Conservation (phyloP, 2,797 vertebrate species). For the Meda fulgida region DNA sequence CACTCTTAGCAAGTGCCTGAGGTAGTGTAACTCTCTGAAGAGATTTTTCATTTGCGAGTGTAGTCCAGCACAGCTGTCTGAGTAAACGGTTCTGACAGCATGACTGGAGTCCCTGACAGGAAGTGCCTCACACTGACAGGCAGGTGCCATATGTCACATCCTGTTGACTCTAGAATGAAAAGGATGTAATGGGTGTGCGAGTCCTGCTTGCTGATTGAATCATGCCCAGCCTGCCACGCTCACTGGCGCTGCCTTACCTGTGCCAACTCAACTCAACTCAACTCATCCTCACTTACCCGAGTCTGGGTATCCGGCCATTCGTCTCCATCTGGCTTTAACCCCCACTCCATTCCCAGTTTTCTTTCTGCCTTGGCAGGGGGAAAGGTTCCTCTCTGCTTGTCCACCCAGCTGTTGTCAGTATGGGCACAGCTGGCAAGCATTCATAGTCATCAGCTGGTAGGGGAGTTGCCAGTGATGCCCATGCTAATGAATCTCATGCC, state of each 20-base stretch:
- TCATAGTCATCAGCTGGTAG: conserved; percentile 63
- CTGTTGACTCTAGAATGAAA: conserved; percentile 22
- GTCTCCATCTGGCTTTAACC: conserved; percentile 68
- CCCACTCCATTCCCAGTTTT: conserved; percentile 67
- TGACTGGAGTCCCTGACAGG: conserved; percentile 25
- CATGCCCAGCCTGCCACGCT: background rate
- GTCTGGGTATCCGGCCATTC: background rate
- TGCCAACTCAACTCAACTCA: conserved; percentile 6
- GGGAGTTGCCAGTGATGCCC: conserved; percentile 46
- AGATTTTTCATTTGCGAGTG: conserved; percentile 42
- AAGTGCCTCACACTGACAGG: conserved; percentile 25
- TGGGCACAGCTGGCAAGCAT: conserved; percentile 58
- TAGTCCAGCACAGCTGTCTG: conserved; percentile 29
- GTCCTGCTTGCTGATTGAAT: conserved; percentile 14
- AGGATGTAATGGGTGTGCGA: conserved; percentile 14
- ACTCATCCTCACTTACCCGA: conserved; percentile 6
- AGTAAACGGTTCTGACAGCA: conserved; percentile 42
- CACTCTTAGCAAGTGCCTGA: conserved; percentile 12
- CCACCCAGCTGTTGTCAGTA: conserved; percentile 41
- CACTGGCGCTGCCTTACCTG: conserved; percentile 1
- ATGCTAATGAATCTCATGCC: conserved; percentile 60
- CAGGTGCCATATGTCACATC: conserved; percentile 44
- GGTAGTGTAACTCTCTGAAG: conserved; percentile 22
- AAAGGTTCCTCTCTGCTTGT: conserved; percentile 56
- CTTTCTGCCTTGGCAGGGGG: conserved; percentile 57